These are phyloP conservation scores for Synergus laeviventris DNA, from an alignment of 2,888 invertebrate genomes.

Conservation along the genomic window DNA sequence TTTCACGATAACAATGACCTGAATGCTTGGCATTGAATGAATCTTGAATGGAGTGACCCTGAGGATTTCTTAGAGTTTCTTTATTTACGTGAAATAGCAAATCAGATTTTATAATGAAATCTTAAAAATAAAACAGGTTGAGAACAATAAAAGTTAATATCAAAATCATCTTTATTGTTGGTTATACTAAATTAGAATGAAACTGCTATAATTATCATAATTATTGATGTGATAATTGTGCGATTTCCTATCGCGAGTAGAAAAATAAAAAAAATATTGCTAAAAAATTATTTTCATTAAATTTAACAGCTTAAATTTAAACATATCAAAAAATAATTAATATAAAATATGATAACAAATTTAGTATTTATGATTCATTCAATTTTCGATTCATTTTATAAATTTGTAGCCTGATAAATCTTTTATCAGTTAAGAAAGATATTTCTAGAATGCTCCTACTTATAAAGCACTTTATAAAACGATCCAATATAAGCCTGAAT, in stretches of 20 bases:
- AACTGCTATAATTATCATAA: neutral
- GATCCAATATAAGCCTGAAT: neutral
- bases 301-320: no score
- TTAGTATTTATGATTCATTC: neutral
- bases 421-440: neutral
- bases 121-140: neutral
- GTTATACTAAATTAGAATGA: neutral
- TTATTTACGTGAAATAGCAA: slow-evolving; percentile 20
- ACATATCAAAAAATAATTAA: no score
- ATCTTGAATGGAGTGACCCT: slow-evolving; percentile 50
- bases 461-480: neutral
- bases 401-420: neutral
- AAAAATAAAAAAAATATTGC: neutral
- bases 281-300: neutral
- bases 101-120: slow-evolving; percentile 7
- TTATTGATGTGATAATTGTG: neutral
- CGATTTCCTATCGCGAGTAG: neutral
- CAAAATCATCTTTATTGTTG: neutral
- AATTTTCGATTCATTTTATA: neutral
- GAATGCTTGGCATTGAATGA: slow-evolving; percentile 55
- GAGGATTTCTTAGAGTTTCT: slow-evolving; percentile 41
- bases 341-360: no score
- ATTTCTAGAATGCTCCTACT: neutral
- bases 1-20: slow-evolving; percentile 55
- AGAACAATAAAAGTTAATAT: neutral